These are phyloP conservation scores for Aspidiotus rigidus DNA, from an alignment of 2,888 invertebrate genomes.

Conservation along the genomic window DNA sequence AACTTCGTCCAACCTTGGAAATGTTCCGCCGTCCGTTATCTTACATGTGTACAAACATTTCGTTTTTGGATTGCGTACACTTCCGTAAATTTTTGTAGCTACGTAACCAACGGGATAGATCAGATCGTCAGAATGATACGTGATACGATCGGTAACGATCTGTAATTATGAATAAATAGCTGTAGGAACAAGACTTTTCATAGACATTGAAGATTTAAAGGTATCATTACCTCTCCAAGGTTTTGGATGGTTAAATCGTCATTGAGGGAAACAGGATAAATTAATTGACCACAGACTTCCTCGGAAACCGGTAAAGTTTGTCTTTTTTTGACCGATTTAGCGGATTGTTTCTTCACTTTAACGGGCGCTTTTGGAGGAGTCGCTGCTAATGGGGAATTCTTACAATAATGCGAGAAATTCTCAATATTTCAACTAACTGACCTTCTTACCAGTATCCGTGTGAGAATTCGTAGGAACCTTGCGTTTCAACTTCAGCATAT, in stretches of 20 bases:
- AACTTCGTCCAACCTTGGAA: conserved; percentile 48
- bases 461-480: conserved; percentile 8
- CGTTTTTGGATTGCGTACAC: conserved; percentile 56
- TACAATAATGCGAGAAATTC: not conserved
- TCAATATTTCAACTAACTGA: not conserved
- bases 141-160: conserved; percentile 55
- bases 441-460: conserved; percentile 6
- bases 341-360: conserved; percentile 18
- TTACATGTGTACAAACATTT: conserved; percentile 72
- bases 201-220: not conserved
- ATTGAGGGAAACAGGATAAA: conserved; percentile 64
- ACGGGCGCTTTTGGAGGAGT: not conserved
- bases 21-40: conserved; percentile 60
- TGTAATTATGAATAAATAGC: conserved; percentile 37
- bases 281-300: conserved; percentile 50
- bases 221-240: conserved; percentile 54
- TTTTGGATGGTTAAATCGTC: conserved; percentile 61
- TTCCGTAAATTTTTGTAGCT: conserved; percentile 64
- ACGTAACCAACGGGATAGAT: conserved; percentile 71
- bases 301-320: conserved; percentile 24
- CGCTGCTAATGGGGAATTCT: not conserved
- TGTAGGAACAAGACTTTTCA: not conserved
- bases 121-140: conserved; percentile 61
- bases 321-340: conserved; percentile 15
- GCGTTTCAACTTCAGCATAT: not conserved